Evolutionary conservation across 2,888 invertebrate genomes (phyloP).

Genomic region (Pycnomerus fuliginosus): DNA sequence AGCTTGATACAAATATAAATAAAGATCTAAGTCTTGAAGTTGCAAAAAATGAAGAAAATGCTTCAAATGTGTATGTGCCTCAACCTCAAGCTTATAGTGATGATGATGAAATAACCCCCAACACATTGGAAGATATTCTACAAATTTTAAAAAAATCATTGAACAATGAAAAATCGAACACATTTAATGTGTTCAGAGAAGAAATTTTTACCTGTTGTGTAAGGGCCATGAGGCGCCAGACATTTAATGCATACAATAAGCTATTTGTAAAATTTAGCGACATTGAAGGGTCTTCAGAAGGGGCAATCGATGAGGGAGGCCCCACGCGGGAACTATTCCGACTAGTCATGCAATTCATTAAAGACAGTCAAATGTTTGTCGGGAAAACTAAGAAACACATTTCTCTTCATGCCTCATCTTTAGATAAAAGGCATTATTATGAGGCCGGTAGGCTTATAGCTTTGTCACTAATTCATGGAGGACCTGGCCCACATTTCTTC

Average conservation of each 20-base stretch:
- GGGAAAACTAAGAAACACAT: slow-evolving; percentile 20
- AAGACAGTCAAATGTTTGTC: slow-evolving; percentile 20
- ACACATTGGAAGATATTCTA: not conserved
- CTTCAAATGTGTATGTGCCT: not conserved
- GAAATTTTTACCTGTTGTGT: slow-evolving; percentile 27
- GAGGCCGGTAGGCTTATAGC: slow-evolving; percentile 24
- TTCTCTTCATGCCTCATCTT: slow-evolving; percentile 11
- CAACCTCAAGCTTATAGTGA: not conserved
- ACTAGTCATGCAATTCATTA: slow-evolving; percentile 16
- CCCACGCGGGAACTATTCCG: slow-evolving; percentile 28
- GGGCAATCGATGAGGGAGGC: slow-evolving; percentile 29
- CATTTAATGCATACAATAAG: slow-evolving; percentile 21
- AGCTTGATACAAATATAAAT: not conserved
- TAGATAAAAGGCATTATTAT: slow-evolving; percentile 20
- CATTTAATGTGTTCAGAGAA: slow-evolving; percentile 15
- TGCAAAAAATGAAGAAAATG: not conserved
- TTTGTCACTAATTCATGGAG: slow-evolving; percentile 27
- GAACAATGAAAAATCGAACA: not conserved
- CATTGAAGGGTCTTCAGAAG: slow-evolving; percentile 20
- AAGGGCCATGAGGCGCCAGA: slow-evolving; percentile 18
- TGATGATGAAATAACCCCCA: not conserved
- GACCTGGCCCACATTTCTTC: slow-evolving; percentile 25
- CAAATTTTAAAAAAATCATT: not conserved
- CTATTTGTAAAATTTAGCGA: slow-evolving; percentile 26
- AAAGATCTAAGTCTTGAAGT: not conserved